Conservation (phyloP, 37 sponge, comb jelly and placozoan genomes). For the Bolinopsis microptera region DNA sequence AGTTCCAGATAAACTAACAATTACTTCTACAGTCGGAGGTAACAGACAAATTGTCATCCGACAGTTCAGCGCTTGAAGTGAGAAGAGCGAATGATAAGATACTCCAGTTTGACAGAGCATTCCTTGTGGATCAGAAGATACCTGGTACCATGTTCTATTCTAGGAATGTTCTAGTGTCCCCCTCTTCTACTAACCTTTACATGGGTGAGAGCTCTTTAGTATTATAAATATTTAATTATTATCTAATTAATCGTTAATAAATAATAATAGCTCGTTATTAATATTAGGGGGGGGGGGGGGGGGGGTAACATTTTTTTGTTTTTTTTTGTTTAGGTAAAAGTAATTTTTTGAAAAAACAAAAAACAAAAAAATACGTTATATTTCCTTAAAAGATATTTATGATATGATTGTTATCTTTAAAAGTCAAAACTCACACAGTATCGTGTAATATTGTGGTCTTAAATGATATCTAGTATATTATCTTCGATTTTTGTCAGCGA, state of each 20-base stretch:
- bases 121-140: not conserved
- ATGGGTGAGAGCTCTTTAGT: too few relatives aligned
- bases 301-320: too few relatives aligned
- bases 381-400: too few relatives aligned
- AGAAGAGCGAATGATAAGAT: conserved; percentile 5
- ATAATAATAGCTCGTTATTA: not conserved
- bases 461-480: not conserved
- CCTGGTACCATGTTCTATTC: conserved; percentile 1
- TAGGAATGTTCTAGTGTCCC: conserved; percentile 6
- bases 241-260: not conserved
- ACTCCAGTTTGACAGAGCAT: not conserved
- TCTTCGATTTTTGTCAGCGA: not conserved
- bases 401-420: too few relatives aligned
- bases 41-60: not conserved
- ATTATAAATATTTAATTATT: not conserved
- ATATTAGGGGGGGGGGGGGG: too few relatives aligned
- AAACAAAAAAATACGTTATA: too few relatives aligned
- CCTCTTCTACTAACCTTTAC: not conserved
- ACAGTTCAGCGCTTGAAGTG: not conserved
- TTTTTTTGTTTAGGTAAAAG: too few relatives aligned
- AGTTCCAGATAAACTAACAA: too few relatives aligned
- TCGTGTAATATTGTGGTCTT: too few relatives aligned
- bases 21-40: not conserved
- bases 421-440: too few relatives aligned
- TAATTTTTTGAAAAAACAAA: too few relatives aligned